phyloP scores from a whole-genome alignment of 2,113 vertebrate species.

The Ochotona princeps region DNA sequence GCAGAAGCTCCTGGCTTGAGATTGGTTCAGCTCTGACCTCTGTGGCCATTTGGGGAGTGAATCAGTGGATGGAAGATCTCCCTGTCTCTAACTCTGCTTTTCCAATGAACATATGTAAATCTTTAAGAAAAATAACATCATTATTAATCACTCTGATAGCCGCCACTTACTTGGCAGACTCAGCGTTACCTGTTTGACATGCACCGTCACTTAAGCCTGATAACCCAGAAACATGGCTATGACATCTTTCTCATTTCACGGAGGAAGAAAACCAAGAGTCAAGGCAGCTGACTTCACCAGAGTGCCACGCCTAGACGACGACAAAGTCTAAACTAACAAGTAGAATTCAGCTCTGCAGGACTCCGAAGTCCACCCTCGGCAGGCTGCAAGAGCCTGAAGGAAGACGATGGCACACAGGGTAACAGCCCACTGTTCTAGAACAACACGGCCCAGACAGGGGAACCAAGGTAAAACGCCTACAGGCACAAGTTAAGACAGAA shows the following conservation, averaged over 20 bases:
- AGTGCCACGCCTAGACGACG: not conserved
- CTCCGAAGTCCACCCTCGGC: not conserved
- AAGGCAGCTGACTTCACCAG: conserved; percentile 49
- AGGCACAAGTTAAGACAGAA: not conserved
- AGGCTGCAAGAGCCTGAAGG: not conserved
- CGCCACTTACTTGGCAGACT: not conserved
- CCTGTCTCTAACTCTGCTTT: too few relatives aligned
- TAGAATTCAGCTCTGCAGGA: not conserved
- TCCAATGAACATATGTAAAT: too few relatives aligned
- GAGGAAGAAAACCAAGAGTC: conserved; percentile 11
- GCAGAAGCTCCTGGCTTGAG: too few relatives aligned
- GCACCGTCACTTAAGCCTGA: conserved; percentile 16
- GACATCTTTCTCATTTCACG: conserved; percentile 22
- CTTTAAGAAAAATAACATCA: not conserved
- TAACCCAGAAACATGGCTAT: not conserved
- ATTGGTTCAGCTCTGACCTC: too few relatives aligned
- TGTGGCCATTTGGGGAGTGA: too few relatives aligned
- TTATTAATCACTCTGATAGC: not conserved
- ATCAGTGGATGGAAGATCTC: too few relatives aligned
- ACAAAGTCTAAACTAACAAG: conserved; percentile 28
- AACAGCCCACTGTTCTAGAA: not conserved
- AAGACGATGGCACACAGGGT: not conserved
- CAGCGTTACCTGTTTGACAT: not conserved
- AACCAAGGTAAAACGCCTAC: not conserved
- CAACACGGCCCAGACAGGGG: not conserved